Evolutionary conservation across 92 coral and sea anemone species (phyloP), one percentile per base, ranked within the genome.

Genomic region (Porites evermanni): DNA sequence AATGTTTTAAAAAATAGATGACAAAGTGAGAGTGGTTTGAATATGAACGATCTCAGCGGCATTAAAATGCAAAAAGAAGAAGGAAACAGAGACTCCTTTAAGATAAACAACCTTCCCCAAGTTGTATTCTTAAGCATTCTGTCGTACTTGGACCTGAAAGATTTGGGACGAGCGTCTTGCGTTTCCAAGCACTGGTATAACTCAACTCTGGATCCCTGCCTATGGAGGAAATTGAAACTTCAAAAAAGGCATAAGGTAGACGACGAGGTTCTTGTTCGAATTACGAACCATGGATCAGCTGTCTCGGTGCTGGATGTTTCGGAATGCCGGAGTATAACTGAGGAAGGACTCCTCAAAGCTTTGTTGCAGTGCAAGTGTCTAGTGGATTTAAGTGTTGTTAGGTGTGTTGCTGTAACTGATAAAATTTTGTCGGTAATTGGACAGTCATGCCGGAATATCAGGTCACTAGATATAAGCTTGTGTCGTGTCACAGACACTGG

Each of bases 401-500:
- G 96, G 24, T 93, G 98, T 75, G 66, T 86, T 19, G 75, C 75
- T 68, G 65, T 95, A 29, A 86, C 97, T 5, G 93, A 97, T 67
- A 52, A 51, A 6, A 91, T 94, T 65, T 69, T 97, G 80, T 81
- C 81, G 60, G 71, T 70, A 10, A 75, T 97, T 75, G 98, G 98
- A 8, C 91, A 84, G 79, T 76, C 80, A 10, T 97, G 99, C 72
- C 73, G 32, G 26, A 79, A 77, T 7, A 71, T 97, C 26, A 86
- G 78, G 64, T 58, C 83, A 50, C 67, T 95, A 44, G 97, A 97
- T 84, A 87, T 97, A n/a, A 94, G 93, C 47, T 78, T 95, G 91
- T 97, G 97, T 29, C 53, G 65, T 74, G 85, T 97, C 51, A 93
- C 97, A 51, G 98, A 97, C 72, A 53, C 51, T 16, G 99, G 99